Conservation (phyloP, 2,888 invertebrate species). For the Cinara cedri region DNA sequence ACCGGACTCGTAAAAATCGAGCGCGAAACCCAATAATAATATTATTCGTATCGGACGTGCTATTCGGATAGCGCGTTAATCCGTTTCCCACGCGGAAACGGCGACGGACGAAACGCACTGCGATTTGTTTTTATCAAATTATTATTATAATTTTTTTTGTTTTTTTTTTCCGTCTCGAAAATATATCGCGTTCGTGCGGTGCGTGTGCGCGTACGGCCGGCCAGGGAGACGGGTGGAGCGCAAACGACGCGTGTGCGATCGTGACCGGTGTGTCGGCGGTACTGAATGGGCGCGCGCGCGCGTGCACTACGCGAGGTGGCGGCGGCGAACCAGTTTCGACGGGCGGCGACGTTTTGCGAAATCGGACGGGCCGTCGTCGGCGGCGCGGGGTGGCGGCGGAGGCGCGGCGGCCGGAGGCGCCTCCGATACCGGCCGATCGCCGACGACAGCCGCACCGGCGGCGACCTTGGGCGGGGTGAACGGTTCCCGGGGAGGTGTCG, state of each 20-base stretch:
- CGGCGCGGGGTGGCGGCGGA: neutral
- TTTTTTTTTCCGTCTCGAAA: too few relatives aligned
- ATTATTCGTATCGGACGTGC: too few relatives aligned
- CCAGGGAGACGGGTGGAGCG: neutral
- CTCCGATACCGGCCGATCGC: constrained; percentile 10
- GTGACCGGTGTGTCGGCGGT: constrained; percentile 39
- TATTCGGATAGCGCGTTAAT: too few relatives aligned
- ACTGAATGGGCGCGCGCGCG: constrained; percentile 46
- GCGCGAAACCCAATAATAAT: too few relatives aligned
- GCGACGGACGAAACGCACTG: too few relatives aligned
- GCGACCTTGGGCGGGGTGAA: constrained; percentile 18
- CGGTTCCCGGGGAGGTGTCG: constrained; percentile 29
- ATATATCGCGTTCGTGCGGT: neutral
- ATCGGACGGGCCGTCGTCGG: constrained; percentile 13
- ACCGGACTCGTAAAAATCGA: neutral
- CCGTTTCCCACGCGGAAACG: too few relatives aligned
- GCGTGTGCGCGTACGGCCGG: neutral
- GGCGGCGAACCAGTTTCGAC: constrained; percentile 49
- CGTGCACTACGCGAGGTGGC: neutral
- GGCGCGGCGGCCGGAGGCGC: constrained; percentile 8
- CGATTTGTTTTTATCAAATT: too few relatives aligned
- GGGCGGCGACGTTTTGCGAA: constrained; percentile 44
- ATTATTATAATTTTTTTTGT: too few relatives aligned
- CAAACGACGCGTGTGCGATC: constrained; percentile 27
- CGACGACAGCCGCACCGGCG: constrained; percentile 37